These are phyloP conservation scores for Choreutis nemorana DNA, from an alignment of 2,888 invertebrate species.

Conservation along the genomic window DNA sequence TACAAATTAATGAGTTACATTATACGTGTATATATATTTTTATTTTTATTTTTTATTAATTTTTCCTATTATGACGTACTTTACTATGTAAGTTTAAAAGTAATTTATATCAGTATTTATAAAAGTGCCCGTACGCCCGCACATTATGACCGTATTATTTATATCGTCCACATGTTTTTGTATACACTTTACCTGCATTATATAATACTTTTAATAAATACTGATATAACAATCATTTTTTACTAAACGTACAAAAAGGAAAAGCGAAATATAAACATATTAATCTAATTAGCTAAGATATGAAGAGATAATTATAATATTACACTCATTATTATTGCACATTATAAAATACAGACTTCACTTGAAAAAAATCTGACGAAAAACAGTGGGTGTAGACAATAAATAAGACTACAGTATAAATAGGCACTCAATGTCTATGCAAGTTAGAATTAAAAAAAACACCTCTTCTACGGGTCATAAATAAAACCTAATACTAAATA, in stretches of 20 bases:
- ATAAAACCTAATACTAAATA: constrained; percentile 22
- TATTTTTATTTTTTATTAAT: constrained; percentile 58
- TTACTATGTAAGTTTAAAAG: constrained; percentile 59
- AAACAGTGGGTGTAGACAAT: too few species aligned
- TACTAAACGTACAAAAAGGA: constrained; percentile 33
- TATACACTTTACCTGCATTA: too few species aligned
- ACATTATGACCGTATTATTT: too few species aligned
- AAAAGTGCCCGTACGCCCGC: constrained; percentile 10
- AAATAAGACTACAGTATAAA: constrained; percentile 26
- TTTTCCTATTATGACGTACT: constrained; percentile 60
- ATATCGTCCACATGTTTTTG: too few species aligned
- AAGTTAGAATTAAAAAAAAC: constrained; percentile 29
- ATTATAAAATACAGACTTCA: constrained; percentile 53
- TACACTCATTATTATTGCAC: constrained; percentile 56
- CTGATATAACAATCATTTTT: not conserved
- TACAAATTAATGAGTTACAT: constrained; percentile 56
- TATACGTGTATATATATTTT: constrained; percentile 66
- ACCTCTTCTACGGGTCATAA: constrained; percentile 28
- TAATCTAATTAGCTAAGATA: constrained; percentile 60
- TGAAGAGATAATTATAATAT: too few species aligned
- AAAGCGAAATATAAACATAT: constrained; percentile 48
- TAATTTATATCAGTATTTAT: constrained; percentile 61
- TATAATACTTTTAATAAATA: constrained; percentile 1
- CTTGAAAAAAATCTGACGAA: too few species aligned
- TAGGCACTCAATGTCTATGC: constrained; percentile 22